Evolutionary conservation across 2,888 invertebrate species (phyloP).

Genomic region (Heliconius charithonia): DNA sequence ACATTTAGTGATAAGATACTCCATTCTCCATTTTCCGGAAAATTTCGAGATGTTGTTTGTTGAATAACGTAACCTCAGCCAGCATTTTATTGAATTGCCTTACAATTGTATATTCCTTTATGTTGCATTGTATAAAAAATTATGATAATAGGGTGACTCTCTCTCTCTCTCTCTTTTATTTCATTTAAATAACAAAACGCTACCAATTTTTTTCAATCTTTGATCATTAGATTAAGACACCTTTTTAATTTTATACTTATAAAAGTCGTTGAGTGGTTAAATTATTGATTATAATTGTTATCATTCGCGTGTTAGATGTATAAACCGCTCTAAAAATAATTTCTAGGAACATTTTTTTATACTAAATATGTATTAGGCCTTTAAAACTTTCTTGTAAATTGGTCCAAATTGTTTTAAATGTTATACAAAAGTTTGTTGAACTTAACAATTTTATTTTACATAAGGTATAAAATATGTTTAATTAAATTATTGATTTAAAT

Average conservation of each 20-base stretch:
- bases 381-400: conserved; percentile 45
- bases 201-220: too few relatives aligned
- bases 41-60: too few relatives aligned
- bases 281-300: background rate
- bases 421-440: background rate
- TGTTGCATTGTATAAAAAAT: background rate
- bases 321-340: conserved; percentile 35
- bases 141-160: too few relatives aligned
- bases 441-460: background rate
- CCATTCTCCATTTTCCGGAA: background rate
- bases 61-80: too few relatives aligned
- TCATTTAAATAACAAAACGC: too few relatives aligned
- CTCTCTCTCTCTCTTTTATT: too few relatives aligned
- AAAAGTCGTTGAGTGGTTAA: background rate
- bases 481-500: background rate
- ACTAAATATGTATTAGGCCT: conserved; percentile 31
- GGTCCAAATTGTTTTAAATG: conserved; percentile 43
- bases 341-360: conserved; percentile 45
- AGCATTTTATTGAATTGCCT: background rate
- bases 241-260: too few relatives aligned
- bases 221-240: too few relatives aligned
- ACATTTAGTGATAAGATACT: background rate
- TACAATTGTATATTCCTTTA: background rate
- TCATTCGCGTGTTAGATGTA: background rate
- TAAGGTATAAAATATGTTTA: background rate